Percentiles rank a stretch among this genome's conserved stretches.
Conservation (phyloP, 2,797 vertebrate species). For the Simalia tracyae region DNA sequence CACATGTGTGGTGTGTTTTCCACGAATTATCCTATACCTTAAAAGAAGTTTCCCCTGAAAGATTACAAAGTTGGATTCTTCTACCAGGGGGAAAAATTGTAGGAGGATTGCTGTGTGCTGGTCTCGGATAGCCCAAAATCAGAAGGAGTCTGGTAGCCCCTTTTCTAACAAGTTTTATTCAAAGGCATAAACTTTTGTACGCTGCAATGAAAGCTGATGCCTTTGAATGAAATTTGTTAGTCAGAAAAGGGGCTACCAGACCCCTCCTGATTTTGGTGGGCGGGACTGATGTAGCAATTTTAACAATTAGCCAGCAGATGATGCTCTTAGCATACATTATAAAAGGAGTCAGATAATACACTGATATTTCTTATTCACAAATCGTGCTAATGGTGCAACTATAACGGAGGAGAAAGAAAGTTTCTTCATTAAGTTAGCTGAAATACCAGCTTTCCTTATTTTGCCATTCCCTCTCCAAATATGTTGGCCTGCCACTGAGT, state of each 20-base stretch:
- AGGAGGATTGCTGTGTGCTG: no score
- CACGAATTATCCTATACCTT: background rate
- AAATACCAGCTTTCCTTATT: background rate
- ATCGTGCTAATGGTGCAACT: background rate
- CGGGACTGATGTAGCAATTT: background rate
- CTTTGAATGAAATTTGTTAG: background rate
- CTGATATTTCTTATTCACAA: background rate
- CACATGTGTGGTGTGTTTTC: background rate
- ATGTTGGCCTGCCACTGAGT: background rate
- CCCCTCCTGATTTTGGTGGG: background rate
- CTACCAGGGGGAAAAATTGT: no score
- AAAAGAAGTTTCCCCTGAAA: background rate
- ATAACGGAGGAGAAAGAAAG: background rate
- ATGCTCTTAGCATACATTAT: background rate
- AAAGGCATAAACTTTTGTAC: no score
- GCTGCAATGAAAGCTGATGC: background rate
- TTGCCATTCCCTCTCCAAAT: background rate
- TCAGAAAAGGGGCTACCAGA: background rate
- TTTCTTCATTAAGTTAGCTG: background rate
- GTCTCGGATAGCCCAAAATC: no score
- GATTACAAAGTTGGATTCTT: background rate
- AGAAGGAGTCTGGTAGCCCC: no score
- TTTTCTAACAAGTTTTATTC: no score
- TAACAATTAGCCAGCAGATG: slow-evolving; percentile 8
- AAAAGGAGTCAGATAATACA: background rate